A percentile compares a stretch with the other conserved stretches of the same genome.
These are phyloP conservation scores for Crenichthys baileyi DNA, from an alignment of 2,797 vertebrate genomes.

Conservation along the genomic window DNA sequence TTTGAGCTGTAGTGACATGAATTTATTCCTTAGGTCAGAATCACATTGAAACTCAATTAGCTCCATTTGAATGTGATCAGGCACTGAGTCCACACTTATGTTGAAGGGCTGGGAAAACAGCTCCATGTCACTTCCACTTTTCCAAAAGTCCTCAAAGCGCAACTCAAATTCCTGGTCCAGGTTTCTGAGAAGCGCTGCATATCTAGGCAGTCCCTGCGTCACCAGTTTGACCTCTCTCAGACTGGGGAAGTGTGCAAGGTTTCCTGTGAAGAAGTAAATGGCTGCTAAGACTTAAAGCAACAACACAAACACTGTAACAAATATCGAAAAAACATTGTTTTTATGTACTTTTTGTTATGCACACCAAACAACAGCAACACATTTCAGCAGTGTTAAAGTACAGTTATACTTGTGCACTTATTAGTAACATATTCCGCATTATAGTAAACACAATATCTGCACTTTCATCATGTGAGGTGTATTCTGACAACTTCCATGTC, in stretches of 20 bases:
- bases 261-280: not conserved
- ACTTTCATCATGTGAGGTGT: no score
- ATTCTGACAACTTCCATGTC: no score
- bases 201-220: not conserved
- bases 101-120: not conserved
- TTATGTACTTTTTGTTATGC: not conserved
- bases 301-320: not conserved
- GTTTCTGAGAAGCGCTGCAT: not conserved
- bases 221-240: not conserved
- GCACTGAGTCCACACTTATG: not conserved
- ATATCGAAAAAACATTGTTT: not conserved
- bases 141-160: not conserved
- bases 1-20: no score
- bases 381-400: no score
- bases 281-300: not conserved
- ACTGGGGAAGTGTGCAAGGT: not conserved
- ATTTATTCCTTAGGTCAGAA: not conserved
- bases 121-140: not conserved
- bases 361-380: no score
- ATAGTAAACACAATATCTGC: no score
- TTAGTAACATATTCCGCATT: no score
- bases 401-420: no score
- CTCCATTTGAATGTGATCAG: not conserved
- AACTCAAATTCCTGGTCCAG: not conserved
- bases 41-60: conserved; percentile 5